phyloP scores from a whole-genome alignment of 2,797 vertebrate genomes.

The Phylloscopus collybita region DNA sequence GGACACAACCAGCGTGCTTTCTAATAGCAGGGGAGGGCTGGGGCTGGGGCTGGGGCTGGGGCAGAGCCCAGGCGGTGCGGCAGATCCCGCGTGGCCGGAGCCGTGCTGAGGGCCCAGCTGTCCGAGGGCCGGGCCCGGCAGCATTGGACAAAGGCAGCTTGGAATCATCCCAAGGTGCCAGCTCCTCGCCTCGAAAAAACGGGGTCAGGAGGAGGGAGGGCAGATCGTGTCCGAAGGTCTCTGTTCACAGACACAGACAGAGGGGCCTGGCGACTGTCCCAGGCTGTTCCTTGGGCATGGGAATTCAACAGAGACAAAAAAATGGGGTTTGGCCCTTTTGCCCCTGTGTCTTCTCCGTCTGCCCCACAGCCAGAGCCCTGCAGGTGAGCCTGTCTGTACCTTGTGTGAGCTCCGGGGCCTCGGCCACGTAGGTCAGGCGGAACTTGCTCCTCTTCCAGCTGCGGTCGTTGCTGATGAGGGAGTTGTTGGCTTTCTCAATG shows the following conservation, averaged over 20 bases:
- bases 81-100: conserved; percentile 18
- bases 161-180: conserved; percentile 16
- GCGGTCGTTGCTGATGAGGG: conserved; percentile 95
- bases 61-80: background rate
- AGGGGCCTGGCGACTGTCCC: background rate
- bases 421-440: conserved; percentile 89
- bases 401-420: conserved; percentile 91
- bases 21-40: too few species aligned
- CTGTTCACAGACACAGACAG: background rate
- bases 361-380: background rate
- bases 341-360: accelerated
- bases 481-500: conserved; percentile 97
- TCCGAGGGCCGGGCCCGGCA: background rate
- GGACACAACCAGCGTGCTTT: too few species aligned
- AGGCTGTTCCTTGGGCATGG: background rate
- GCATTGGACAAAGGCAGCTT: background rate
- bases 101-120: conserved; percentile 44
- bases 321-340: background rate
- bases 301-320: background rate
- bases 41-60: background rate
- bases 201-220: conserved; percentile 26
- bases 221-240: background rate
- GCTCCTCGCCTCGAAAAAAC: background rate
- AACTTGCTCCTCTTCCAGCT: conserved; percentile 99
- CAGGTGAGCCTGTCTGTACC: conserved; percentile 64